Evolutionary conservation across 2,113 vertebrate genomes (phyloP).

Genomic region (Charina bottae): DNA sequence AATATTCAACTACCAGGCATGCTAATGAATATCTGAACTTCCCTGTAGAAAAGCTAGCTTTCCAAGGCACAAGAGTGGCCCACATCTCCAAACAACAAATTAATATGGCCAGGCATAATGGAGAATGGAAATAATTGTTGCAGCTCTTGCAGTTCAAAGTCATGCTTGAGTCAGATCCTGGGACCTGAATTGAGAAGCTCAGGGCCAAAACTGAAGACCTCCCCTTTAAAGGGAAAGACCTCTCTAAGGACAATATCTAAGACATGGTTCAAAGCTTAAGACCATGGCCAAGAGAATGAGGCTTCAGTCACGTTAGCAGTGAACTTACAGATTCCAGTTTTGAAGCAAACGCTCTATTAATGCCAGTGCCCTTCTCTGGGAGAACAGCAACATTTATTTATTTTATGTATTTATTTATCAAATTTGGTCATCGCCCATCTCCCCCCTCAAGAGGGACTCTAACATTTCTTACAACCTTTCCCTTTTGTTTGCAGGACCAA

Average conservation of each 20-base stretch:
- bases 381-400: background rate
- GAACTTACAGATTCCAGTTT: background rate
- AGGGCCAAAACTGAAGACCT: background rate
- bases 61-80: background rate
- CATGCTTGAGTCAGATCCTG: background rate
- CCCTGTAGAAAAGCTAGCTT: background rate
- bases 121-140: background rate
- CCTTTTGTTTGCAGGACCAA: background rate
- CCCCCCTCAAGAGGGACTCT: too few species aligned
- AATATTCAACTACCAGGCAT: background rate
- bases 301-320: background rate
- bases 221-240: background rate
- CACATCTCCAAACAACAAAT: background rate
- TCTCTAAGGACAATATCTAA: background rate
- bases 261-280: background rate
- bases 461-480: background rate
- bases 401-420: too few species aligned
- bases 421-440: too few species aligned
- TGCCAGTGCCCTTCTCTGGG: background rate
- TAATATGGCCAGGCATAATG: background rate
- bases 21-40: background rate
- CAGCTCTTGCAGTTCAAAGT: background rate
- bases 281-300: background rate
- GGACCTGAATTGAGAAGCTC: background rate
- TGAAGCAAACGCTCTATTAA: background rate